These are phyloP conservation scores for Garra rufa DNA, from an alignment of 2,113 vertebrate genomes.

Conservation along the genomic window DNA sequence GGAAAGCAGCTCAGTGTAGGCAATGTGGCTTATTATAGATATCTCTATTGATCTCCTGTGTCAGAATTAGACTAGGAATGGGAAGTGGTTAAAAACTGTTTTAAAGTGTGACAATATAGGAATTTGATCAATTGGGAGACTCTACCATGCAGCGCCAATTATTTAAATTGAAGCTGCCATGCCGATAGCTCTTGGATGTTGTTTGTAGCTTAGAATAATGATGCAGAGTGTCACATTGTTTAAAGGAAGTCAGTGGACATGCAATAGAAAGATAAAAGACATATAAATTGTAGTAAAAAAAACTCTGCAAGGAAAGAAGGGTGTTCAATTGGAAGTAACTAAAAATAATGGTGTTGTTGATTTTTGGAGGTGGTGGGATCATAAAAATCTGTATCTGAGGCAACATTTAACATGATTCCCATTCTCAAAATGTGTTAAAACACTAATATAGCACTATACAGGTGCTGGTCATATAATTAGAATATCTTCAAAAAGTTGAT, in stretches of 20 bases:
- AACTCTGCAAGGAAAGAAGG: background rate
- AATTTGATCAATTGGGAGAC: constrained; percentile 50
- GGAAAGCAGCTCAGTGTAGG: background rate
- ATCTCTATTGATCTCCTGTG: constrained; percentile 58
- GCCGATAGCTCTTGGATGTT: constrained; percentile 33
- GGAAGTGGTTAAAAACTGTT: constrained; percentile 1
- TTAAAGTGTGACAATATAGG: constrained; percentile 50
- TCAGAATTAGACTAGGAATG: constrained; percentile 58
- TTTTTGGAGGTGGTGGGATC: background rate
- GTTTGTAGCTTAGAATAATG: constrained; percentile 51
- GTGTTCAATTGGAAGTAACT: background rate
- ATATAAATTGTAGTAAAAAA: background rate
- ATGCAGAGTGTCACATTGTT: constrained; percentile 50
- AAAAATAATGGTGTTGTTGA: background rate
- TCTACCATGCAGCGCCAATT: constrained; percentile 16
- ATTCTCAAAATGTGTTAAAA: background rate
- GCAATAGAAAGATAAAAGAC: background rate
- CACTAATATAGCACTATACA: background rate
- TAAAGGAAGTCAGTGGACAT: constrained; percentile 23
- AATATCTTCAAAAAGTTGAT: no score
- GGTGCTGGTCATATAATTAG: no score
- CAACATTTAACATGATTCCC: background rate
- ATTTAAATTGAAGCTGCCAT: constrained; percentile 54
- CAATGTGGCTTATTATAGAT: constrained; percentile 25
- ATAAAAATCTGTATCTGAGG: background rate